phyloP scores from a whole-genome alignment of 2,888 invertebrate genomes.

The Diadegma fenestrale region DNA sequence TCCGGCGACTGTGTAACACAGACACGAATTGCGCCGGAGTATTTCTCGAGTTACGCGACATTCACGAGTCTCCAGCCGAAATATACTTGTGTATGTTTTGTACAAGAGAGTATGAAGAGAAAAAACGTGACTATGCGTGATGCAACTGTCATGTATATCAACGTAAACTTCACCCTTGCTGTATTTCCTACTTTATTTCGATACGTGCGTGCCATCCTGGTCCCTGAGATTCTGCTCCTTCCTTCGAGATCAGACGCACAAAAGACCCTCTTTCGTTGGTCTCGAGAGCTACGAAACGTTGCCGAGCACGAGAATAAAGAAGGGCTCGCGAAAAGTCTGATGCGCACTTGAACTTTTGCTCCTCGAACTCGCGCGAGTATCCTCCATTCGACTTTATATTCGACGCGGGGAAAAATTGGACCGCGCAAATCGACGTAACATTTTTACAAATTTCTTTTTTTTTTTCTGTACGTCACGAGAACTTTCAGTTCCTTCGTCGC shows the following conservation, averaged over 20 bases:
- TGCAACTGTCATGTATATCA: conserved; percentile 47
- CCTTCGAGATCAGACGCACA: background rate
- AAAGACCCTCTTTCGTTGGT: conserved; percentile 55
- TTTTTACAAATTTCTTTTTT: background rate
- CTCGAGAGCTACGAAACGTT: conserved; percentile 52
- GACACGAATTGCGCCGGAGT: too few species aligned
- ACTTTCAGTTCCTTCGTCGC: too few species aligned
- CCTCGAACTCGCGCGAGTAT: conserved; percentile 17
- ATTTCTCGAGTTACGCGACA: conserved; percentile 50
- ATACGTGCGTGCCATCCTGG: conserved; percentile 47
- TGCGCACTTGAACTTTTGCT: conserved; percentile 47
- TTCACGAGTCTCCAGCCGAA: conserved; percentile 24
- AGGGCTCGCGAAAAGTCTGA: conserved; percentile 45
- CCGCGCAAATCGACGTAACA: background rate
- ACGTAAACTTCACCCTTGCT: conserved; percentile 32
- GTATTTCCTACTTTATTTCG: conserved; percentile 46
- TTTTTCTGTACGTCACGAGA: background rate
- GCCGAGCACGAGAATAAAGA: conserved; percentile 5
- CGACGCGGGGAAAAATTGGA: background rate
- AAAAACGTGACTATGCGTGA: conserved; percentile 64
- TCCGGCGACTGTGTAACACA: background rate
- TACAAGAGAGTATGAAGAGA: conserved; percentile 61
- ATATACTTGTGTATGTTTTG: conserved; percentile 15
- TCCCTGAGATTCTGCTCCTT: conserved; percentile 36
- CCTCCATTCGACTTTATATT: background rate